Percentiles rank a stretch among this genome's conserved stretches.
These are phyloP conservation scores for Apis florea DNA, from an alignment of 1,140 invertebrate species.

Conservation along the genomic window DNA sequence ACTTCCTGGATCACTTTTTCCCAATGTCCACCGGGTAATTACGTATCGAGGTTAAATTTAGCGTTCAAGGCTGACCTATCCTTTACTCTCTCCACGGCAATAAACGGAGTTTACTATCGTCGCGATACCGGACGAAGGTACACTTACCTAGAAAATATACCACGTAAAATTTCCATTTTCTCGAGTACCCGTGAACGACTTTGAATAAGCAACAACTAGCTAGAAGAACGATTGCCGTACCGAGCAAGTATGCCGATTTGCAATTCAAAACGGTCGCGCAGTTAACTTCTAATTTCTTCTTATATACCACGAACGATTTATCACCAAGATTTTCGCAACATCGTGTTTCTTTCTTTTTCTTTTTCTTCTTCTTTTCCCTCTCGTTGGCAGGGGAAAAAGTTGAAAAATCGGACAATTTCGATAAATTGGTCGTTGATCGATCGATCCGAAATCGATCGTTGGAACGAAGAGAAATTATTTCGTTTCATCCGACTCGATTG, in stretches of 20 bases:
- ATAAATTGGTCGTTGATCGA: neutral
- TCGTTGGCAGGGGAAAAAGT: neutral
- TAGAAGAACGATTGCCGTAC: neutral
- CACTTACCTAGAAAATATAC: conserved; percentile 63
- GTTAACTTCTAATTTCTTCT: conserved; percentile 28
- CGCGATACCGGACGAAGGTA: conserved; percentile 40
- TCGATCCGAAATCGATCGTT: conserved; percentile 4
- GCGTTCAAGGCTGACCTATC: conserved; percentile 25
- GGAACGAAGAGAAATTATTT: conserved; percentile 10
- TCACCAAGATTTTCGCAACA: neutral
- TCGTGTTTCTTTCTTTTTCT: neutral
- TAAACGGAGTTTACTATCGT: conserved; percentile 59
- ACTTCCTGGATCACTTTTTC: conserved; percentile 31
- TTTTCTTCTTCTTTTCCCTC: neutral
- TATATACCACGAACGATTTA: neutral
- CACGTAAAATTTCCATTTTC: conserved; percentile 61
- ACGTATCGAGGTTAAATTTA: conserved; percentile 56
- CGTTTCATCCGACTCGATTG: conserved; percentile 43
- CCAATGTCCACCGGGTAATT: conserved; percentile 24
- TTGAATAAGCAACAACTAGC: conserved; percentile 26
- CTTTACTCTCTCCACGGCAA: conserved; percentile 54
- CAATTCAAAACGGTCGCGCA: conserved; percentile 35
- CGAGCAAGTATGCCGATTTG: conserved; percentile 31
- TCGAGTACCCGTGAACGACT: conserved; percentile 48
- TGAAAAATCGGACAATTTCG: conserved; percentile 1